Percentiles rank a stretch among this genome's conserved stretches.
Evolutionary conservation across 2,113 vertebrate genomes (phyloP).

Genomic region (Istiophorus platypterus): DNA sequence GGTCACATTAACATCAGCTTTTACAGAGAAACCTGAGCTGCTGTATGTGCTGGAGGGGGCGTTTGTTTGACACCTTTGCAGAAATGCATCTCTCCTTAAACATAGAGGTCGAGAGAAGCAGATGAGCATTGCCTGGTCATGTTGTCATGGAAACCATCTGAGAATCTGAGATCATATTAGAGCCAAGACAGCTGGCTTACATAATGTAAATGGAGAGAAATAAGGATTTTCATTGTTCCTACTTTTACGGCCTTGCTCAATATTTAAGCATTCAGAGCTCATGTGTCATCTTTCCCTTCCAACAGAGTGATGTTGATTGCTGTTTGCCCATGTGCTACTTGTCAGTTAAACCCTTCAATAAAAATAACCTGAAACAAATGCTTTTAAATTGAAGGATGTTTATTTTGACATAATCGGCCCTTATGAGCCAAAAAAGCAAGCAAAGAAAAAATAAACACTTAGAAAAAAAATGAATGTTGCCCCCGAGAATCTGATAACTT

Average conservation of each 20-base stretch:
- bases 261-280: background rate
- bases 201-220: too few relatives aligned
- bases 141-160: conserved; percentile 57
- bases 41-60: background rate
- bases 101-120: background rate
- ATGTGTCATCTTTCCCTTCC: background rate
- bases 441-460: conserved; percentile 1
- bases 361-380: conserved; percentile 36
- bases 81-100: conserved; percentile 5
- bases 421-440: conserved; percentile 39
- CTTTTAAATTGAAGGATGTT: conserved; percentile 44
- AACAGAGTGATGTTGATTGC: background rate
- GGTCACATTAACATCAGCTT: too few relatives aligned
- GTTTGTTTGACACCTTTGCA: conserved; percentile 9
- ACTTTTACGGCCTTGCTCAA: too few relatives aligned
- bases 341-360: conserved; percentile 4
- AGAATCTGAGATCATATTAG: background rate
- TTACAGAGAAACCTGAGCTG: too few relatives aligned
- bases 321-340: background rate
- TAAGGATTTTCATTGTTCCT: too few relatives aligned
- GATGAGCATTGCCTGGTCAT: background rate
- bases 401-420: conserved; percentile 50
- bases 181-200: background rate
- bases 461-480: background rate
- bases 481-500: background rate